phyloP scores from a whole-genome alignment of 2,888 invertebrate species.

The Synanthedon andrenaeformis region DNA sequence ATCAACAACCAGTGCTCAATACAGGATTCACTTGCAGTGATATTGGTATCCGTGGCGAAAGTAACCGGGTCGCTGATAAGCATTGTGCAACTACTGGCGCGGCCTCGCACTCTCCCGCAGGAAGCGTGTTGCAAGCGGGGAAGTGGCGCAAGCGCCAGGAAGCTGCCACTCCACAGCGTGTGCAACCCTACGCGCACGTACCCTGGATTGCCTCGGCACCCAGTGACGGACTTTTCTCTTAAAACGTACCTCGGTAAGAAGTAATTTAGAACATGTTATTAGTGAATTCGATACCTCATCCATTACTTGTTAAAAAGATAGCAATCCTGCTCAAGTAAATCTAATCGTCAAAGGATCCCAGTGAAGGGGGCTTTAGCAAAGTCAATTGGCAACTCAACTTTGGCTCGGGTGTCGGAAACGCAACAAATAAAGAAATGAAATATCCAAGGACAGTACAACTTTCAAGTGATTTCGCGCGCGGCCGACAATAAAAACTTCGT shows the following conservation, averaged over 20 bases:
- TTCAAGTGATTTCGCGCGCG: slow-evolving; percentile 70
- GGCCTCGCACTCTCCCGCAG: slow-evolving; percentile 66
- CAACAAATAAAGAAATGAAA: slow-evolving; percentile 67
- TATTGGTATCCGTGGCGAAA: slow-evolving; percentile 33
- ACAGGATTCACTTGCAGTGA: slow-evolving; percentile 58
- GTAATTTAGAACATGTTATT: neutral
- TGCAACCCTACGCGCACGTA: slow-evolving; percentile 42
- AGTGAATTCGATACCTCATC: neutral
- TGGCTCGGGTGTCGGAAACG: slow-evolving; percentile 61
- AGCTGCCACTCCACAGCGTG: slow-evolving; percentile 30
- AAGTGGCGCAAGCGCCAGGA: slow-evolving; percentile 66
- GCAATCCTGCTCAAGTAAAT: slow-evolving; percentile 16
- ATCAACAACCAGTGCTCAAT: slow-evolving; percentile 42
- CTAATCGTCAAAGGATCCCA: slow-evolving; percentile 26
- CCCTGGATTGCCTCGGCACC: slow-evolving; percentile 47
- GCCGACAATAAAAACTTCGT: slow-evolving; percentile 69
- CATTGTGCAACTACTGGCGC: slow-evolving; percentile 53
- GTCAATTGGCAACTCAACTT: slow-evolving; percentile 45
- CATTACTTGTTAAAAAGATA: neutral
- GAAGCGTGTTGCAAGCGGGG: slow-evolving; percentile 65
- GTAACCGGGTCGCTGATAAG: slow-evolving; percentile 57
- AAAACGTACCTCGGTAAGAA: slow-evolving; percentile 35
- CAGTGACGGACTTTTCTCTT: slow-evolving; percentile 34
- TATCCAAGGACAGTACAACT: slow-evolving; percentile 69
- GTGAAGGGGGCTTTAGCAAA: slow-evolving; percentile 50